Base-by-base conservation (phyloP, 2,797 vertebrate genomes). In the Sebastes matsubarae region DNA sequence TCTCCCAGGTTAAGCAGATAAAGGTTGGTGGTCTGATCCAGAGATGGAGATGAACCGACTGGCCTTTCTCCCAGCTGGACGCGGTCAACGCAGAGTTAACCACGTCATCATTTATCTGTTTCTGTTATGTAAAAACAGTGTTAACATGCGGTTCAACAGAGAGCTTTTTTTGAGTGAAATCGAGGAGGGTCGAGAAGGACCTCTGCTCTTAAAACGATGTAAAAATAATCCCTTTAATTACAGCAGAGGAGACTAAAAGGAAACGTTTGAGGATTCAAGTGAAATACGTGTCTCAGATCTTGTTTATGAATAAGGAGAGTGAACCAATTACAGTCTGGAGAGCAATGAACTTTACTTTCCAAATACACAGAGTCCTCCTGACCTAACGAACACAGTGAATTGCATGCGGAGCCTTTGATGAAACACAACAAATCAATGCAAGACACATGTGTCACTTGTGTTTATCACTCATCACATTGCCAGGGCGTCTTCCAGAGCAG, bases 1-100 rank as follows among this genome's bases (percentile, higher is more conserved):
- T 80, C 76, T 65, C 5, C 36, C 30, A 9, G 3, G 75, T 79
- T 86, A 84, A 91, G 85, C 76, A 87, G 88, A 87, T 88, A 76
- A 90, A 34, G 29, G 72, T 54, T 13, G 58, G 14, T 68, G 64
- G 59, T 82, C 72, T 69, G 79, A 78, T 82, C 77, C 55, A 54
- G 61, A 80, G 46, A 18, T 69, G 65, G 74, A 54, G 60, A 24
- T 81, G 79, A 72, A 81, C 63, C 2, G 13, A 10, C 25, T 68
- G 82, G 52, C 29, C 76, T 75, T 73, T 68, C 54, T 58, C 67
- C 46, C 22, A 50, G 12, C 50, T 66, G 58, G 22, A 63, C 6
- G 1, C 2, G 4, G 20, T 69, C 20, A 61, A 4, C 3, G 20
- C 25, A 20, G 46, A 34, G 64, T 74, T 64, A 68, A 77, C 22